These are phyloP conservation scores for Trichopria drosophilae DNA, from an alignment of 2,888 invertebrate species.

Conservation along the genomic window DNA sequence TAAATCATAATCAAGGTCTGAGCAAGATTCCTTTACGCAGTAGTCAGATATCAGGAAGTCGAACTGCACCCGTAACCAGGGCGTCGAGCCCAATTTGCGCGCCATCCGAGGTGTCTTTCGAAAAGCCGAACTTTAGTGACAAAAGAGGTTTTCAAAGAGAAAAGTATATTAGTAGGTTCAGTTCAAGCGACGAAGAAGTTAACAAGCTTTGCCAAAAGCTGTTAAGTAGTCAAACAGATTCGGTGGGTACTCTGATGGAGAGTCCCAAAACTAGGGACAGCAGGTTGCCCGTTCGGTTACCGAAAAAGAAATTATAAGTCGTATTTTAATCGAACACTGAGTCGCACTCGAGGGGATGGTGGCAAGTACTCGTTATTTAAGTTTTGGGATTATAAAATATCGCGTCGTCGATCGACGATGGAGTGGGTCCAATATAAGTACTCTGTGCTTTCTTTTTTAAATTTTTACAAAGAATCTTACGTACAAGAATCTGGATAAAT, in stretches of 20 bases:
- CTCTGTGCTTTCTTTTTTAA: no score
- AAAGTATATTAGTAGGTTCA: conserved; percentile 45
- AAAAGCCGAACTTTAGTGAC: conserved; percentile 22
- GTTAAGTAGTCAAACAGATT: no score
- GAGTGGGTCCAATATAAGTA: no score
- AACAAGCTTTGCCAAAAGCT: conserved; percentile 50
- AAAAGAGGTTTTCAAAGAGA: conserved; percentile 34
- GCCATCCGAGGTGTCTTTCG: conserved; percentile 41
- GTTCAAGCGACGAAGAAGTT: conserved; percentile 52
- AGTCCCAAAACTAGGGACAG: conserved; percentile 39
- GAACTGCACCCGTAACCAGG: conserved; percentile 54
- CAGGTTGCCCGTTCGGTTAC: conserved; percentile 46
- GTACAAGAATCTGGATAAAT: no score
- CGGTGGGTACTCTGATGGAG: no score
- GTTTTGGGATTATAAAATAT: no score
- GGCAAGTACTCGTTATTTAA: no score
- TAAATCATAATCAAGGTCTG: conserved; percentile 55
- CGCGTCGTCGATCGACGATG: no score
- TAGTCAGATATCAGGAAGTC: conserved; percentile 48
- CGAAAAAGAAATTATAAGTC: conserved; percentile 42
- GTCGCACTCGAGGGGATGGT: no score
- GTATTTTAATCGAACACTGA: no score
- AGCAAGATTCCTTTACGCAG: conserved; percentile 54
- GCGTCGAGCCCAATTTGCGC: conserved; percentile 53
- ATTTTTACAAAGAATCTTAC: no score